Evolutionary conservation across 2,797 vertebrate genomes (phyloP), one percentile per base, ranked within the genome.

Genomic region (Sebastes nivosus): DNA sequence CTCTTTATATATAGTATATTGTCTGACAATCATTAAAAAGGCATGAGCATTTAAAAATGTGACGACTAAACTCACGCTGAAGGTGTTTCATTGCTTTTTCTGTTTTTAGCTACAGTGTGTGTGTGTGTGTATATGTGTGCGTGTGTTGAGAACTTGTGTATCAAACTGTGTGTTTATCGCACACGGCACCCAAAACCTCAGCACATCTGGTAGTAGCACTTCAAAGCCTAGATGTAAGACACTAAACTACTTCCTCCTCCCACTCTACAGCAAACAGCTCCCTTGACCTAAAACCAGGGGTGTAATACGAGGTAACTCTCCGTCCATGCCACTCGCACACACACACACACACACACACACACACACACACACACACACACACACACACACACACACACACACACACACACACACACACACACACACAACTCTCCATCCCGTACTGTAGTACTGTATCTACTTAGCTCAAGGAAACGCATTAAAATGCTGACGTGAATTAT

Each of bases 401-500:
- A 14, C 30, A 32, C 32, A 72, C 34, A 22, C 36, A 60, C 34
- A 14, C 32, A 34, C 32, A 72, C 36, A 24, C 36, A 60, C 34
- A 16, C 38, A 38, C 29, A 24, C 38, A 52, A 4, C 42, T 75
- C 50, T 34, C 73, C 24, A 42, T 60, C 55, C 42, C 16, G 9
- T 25, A 67, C 42, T 20, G n/a, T 32, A 67, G 9, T 25, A 67
- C 42, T 20, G n/a, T 32, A 67, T 34, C 57, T 84, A 70, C 50
- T 84, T 71, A 70, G 70, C 46, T 22, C 50, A 67, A 75, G 18
- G 32, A 77, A 84, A 79, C 9, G 34, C 64, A 77, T 86, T 77
- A 64, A 80, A 83, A 89, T 50, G 13, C 67, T 42, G 4, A 30
- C 18, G 38, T 90, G 25, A 81, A 88, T 84, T 79, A 82, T 85